phyloP scores from a whole-genome alignment of 2,797 vertebrate species.

The Hozukius guyotensis region DNA sequence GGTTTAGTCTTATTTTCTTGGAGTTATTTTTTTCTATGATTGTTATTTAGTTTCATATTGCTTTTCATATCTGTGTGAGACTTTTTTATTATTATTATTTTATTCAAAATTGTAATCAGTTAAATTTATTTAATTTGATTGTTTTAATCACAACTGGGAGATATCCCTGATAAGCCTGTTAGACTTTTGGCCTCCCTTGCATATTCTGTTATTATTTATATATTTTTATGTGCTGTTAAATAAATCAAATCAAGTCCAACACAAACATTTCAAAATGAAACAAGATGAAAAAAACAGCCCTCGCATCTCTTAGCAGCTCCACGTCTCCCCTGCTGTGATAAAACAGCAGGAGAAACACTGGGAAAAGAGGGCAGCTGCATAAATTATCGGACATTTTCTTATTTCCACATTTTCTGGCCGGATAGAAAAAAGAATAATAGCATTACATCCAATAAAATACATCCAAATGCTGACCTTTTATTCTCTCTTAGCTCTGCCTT shows the following conservation, averaged over 20 bases:
- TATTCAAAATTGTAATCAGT: no score
- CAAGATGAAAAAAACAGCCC: constrained; percentile 4
- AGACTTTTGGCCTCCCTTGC: background rate
- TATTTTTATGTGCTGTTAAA: background rate
- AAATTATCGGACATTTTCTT: constrained; percentile 65
- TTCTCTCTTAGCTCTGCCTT: background rate
- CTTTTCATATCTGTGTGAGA: no score
- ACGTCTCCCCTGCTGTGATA: constrained; percentile 17
- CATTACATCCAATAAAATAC: constrained; percentile 23
- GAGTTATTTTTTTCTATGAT: no score
- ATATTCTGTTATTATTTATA: background rate
- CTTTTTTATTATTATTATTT: no score
- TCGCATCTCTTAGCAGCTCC: constrained; percentile 35
- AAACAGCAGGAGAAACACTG: constrained; percentile 53
- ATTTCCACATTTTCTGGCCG: constrained; percentile 37
- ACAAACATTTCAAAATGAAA: constrained; percentile 15
- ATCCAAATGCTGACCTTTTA: constrained; percentile 34
- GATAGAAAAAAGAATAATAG: constrained; percentile 27
- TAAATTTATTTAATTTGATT: background rate
- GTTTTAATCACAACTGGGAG: background rate
- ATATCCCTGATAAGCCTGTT: background rate
- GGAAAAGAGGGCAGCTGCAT: constrained; percentile 53
- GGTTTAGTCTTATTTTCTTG: no score
- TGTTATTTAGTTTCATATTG: no score
- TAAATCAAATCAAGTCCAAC: background rate